These are phyloP conservation scores for Crax fasciolata DNA, from an alignment of 2,797 vertebrate species.

Conservation along the genomic window DNA sequence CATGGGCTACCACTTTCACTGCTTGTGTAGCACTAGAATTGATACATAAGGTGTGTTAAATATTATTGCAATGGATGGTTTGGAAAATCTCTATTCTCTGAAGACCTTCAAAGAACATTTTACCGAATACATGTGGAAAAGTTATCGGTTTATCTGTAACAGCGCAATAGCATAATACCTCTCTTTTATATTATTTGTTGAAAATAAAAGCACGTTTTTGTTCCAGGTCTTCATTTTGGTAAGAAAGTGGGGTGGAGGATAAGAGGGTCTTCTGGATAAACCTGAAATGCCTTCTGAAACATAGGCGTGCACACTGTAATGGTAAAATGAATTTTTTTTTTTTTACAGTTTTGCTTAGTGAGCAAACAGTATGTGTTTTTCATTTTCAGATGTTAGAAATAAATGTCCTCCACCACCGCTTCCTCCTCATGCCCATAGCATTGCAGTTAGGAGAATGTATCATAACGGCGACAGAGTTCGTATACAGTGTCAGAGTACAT, in stretches of 20 bases:
- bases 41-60: background rate
- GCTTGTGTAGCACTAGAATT: background rate
- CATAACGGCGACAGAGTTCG: conserved; percentile 67
- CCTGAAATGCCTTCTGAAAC: background rate
- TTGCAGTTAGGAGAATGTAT: conserved; percentile 4
- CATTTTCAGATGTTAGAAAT: conserved; percentile 76
- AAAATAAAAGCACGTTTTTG: background rate
- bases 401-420: conserved; percentile 82
- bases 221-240: background rate
- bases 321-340: background rate
- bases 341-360: background rate
- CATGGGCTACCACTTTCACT: background rate
- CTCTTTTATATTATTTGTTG: background rate
- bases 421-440: conserved; percentile 50
- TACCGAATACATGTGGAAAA: background rate
- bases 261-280: background rate
- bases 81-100: background rate
- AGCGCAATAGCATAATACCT: background rate
- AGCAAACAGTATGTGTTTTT: background rate
- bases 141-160: background rate
- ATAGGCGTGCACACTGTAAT: background rate
- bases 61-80: background rate
- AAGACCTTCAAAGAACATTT: background rate
- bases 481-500: conserved; percentile 73
- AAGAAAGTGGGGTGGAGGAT: background rate